A percentile compares a stretch with the other conserved stretches of the same genome.
phyloP scores from a whole-genome alignment of 2,888 invertebrate species.

The Plebejus anna region DNA sequence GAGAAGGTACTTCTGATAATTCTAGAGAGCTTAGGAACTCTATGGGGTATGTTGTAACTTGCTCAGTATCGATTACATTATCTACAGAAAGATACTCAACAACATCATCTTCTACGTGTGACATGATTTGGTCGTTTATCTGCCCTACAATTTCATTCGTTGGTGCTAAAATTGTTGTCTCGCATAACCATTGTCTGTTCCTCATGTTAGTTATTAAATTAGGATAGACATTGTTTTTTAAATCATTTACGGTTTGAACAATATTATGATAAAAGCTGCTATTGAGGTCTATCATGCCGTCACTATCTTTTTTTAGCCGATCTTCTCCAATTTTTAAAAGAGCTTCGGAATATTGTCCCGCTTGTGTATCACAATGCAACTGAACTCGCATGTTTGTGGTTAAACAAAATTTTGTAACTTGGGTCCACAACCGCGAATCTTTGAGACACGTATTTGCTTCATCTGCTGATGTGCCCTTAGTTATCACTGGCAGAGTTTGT shows the following conservation, averaged over 20 bases:
- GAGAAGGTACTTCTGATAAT: conserved; percentile 39
- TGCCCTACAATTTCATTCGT: conserved; percentile 36
- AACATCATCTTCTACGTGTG: conserved; percentile 31
- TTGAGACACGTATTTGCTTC: conserved; percentile 41
- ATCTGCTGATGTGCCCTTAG: conserved; percentile 38
- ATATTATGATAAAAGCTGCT: conserved; percentile 38
- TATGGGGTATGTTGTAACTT: conserved; percentile 32
- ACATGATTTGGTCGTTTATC: conserved; percentile 37
- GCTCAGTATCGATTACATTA: conserved; percentile 35
- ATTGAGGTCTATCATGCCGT: conserved; percentile 38
- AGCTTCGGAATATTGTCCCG: conserved; percentile 34
- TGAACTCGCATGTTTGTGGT: conserved; percentile 40
- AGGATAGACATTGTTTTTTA: conserved; percentile 38
- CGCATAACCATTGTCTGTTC: conserved; percentile 37
- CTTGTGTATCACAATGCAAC: conserved; percentile 37
- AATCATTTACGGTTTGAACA: conserved; percentile 35
- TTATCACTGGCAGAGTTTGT: conserved; percentile 37
- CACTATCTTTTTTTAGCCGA: conserved; percentile 35
- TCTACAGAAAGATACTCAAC: conserved; percentile 31
- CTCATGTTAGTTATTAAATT: conserved; percentile 37
- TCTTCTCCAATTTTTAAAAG: conserved; percentile 40
- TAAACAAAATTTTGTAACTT: conserved; percentile 34
- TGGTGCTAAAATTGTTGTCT: conserved; percentile 41
- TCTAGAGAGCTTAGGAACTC: conserved; percentile 42
- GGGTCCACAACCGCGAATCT: conserved; percentile 34